These are phyloP conservation scores for Cryptus armator DNA, from an alignment of 2,888 invertebrate species.

Conservation along the genomic window DNA sequence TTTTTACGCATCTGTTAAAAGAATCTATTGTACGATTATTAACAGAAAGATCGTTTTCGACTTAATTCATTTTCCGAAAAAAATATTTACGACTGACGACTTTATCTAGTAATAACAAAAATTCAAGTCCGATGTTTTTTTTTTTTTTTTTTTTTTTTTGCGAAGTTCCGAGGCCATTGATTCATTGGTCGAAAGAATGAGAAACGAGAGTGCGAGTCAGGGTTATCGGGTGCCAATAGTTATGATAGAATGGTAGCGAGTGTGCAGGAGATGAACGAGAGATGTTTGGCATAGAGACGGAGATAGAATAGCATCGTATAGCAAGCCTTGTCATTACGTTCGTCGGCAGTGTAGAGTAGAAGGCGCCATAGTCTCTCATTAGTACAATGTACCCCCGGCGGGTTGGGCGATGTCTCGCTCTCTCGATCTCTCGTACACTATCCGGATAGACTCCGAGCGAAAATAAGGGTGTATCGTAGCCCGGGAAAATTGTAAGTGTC, in stretches of 20 bases:
- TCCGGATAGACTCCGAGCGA: slow-evolving; percentile 49
- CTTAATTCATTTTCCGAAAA: too few relatives aligned
- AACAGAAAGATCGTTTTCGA: too few relatives aligned
- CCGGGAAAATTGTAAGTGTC: slow-evolving; percentile 85
- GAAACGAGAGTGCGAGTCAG: slow-evolving; percentile 5
- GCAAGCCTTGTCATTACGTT: slow-evolving; percentile 82
- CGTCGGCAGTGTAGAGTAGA: slow-evolving; percentile 71
- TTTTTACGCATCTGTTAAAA: too few relatives aligned
- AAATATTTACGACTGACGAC: too few relatives aligned
- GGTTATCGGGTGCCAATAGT: slow-evolving; percentile 28
- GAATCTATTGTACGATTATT: too few relatives aligned
- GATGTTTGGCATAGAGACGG: slow-evolving; percentile 6
- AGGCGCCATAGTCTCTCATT: slow-evolving; percentile 83
- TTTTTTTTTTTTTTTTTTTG: background rate
- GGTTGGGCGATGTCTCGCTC: slow-evolving; percentile 52
- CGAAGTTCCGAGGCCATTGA: background rate
- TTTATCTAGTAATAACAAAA: too few relatives aligned
- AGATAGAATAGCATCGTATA: slow-evolving; percentile 66
- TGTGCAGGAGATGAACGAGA: slow-evolving; percentile 53
- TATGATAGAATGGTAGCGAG: background rate
- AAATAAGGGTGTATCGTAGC: slow-evolving; percentile 79
- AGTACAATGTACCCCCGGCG: slow-evolving; percentile 69
- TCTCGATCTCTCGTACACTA: slow-evolving; percentile 28
- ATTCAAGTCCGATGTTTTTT: background rate
- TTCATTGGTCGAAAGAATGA: slow-evolving; percentile 10